Evolutionary conservation across 2,888 invertebrate species (phyloP), one percentile per base, ranked within the genome.

Genomic region (Drosophila hamatofila): DNA sequence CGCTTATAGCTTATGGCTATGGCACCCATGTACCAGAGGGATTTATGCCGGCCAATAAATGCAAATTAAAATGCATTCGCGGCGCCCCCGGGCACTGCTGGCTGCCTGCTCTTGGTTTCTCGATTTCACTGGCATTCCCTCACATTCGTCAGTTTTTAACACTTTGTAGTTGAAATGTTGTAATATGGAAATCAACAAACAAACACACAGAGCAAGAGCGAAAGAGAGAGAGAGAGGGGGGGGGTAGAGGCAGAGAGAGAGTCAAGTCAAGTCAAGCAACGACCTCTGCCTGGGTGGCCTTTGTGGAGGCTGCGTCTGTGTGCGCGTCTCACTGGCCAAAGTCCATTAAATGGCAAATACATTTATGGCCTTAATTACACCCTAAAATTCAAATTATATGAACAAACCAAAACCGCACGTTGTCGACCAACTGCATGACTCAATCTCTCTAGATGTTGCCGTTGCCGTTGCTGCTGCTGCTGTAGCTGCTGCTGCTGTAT

Each of bases 321-420:
- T 49, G 18, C 69, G 69, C 69, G 58, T 41, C 49, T 49, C 48
- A n/a, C 73, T 61, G 77, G 70, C 60, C 81, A 60, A 71, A 74
- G 76, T 76, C 79, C 79, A 81, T 88, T 85, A 80, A 85, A 81
- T 64, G 84, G 81, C 83, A 85, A 91, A 91, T 86, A 92, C 91
- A 91, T 91, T 91, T 92, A 91, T 92, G 84, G 80, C 86, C 75
- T 77, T 88, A 91, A 91, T 91, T 91, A 92, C 86, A 86, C 90
- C 88, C 89, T 92, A 91, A 91, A 92, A 90, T 81, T 91, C 84
- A 91, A 89, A 91, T 91, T 91, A 91, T 91, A 91, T 88, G 81
- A 89, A 91, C 91, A 90, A 84, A 82, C 83, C 90, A 75, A 73
- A 84, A 86, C 89, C 89, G 89, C 90, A 89, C 79, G 75, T 81